Base-by-base conservation (phyloP, 2,797 vertebrate genomes). In the Halcyon badia region DNA sequence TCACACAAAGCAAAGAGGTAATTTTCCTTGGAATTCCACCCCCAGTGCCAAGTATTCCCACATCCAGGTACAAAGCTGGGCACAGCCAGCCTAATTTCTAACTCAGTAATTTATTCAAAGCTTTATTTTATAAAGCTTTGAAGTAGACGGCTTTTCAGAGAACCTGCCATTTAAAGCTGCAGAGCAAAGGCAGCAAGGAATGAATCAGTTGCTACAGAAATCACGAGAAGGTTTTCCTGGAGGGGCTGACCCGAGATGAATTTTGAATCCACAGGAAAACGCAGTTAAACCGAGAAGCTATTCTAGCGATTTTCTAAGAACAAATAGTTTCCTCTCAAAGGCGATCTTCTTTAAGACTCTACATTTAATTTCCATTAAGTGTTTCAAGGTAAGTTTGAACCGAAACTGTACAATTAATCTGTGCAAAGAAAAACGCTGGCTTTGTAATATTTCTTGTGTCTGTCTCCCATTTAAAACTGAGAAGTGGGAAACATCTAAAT, bases 21-120 rank as follows among this genome's bases (percentile, higher is more conserved):
- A 89, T 95, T 94, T 95, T 92, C 69, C 75, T 80, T 71, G 73
- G 82, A 94, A 94, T 91, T 87, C 79, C 69, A 78, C 57, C 49
- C 19, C 65, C 61, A 7, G n/a, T 69, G 60, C 69, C 65, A 91
- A 90, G 66, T 39, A 83, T 94, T 95, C 89, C 95, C 79, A 91
- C 83, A 94, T 57, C 83, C 52, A 87, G 70, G 92, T 90, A 84
- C 64, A 87, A 60, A 58, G 64, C 21, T 76, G 70, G 95, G 71
- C 68, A 71, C 31, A 64, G 75, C 39, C 81, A 80, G 71, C 64
- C 8, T 61, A n/a, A 83, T 89, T 94, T 91, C 79, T 44, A 85
- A 37, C 61, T 85, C 17, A 8, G 70, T 75, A 52, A 81, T 85
- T 96, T 89, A 76, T 89, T 94, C 89, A 81, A 79, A 95, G 54